phyloP scores from a whole-genome alignment of 2,113 vertebrate species.

The Phrynosoma platyrhinos region DNA sequence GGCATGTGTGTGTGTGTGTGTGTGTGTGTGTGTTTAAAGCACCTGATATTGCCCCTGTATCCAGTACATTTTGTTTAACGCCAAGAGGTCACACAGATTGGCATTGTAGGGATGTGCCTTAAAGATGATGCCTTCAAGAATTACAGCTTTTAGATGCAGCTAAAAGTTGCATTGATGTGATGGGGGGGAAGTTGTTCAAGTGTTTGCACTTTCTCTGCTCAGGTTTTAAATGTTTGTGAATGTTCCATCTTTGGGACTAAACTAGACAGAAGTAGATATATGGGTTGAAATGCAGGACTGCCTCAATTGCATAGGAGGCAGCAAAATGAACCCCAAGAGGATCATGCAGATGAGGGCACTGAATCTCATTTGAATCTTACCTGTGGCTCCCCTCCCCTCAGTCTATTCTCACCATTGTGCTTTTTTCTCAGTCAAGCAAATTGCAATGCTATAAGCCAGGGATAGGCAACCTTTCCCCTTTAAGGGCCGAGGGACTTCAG shows the following conservation, averaged over 20 bases:
- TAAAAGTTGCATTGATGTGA: too few species aligned
- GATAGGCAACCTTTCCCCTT: too few species aligned
- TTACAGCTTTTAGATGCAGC: not conserved
- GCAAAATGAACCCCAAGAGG: not conserved
- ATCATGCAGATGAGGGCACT: too few species aligned
- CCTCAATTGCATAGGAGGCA: not conserved
- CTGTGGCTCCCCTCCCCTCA: not conserved
- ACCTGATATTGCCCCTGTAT: too few species aligned
- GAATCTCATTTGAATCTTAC: too few species aligned
- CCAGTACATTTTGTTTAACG: not conserved
- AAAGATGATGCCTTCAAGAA: not conserved
- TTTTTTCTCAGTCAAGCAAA: not conserved
- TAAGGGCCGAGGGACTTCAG: too few species aligned
- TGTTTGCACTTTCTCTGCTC: not conserved
- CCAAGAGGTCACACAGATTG: not conserved
- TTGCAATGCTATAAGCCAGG: not conserved
- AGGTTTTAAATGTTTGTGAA: too few species aligned
- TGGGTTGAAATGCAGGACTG: not conserved
- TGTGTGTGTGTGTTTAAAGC: too few species aligned
- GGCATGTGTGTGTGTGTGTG: too few species aligned
- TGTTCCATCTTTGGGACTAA: too few species aligned
- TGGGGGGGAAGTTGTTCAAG: not conserved
- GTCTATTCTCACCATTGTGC: not conserved
- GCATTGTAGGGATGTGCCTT: not conserved
- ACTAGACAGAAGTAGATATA: not conserved